A percentile compares a stretch with the other conserved stretches of the same genome.
These are phyloP conservation scores for Archocentrus centrarchus DNA, from an alignment of 2,113 vertebrate species.

Conservation along the genomic window DNA sequence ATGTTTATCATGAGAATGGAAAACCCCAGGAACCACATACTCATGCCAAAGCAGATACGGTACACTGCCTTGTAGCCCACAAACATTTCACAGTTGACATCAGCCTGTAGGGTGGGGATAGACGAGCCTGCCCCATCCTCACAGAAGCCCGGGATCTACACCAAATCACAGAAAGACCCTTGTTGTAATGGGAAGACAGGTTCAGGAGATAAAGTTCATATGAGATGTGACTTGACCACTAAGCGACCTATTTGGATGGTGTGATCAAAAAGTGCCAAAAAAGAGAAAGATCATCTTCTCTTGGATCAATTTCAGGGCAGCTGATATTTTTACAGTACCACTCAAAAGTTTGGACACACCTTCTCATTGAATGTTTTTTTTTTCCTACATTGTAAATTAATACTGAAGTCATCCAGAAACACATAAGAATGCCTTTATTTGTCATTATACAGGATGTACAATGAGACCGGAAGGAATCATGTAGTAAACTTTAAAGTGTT, in stretches of 20 bases:
- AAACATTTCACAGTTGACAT: slow-evolving; percentile 87
- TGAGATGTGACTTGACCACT: not conserved
- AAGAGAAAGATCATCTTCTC: not conserved
- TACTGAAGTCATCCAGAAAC: no score
- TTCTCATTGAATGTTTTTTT: no score
- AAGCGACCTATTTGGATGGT: no score
- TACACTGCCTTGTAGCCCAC: slow-evolving; percentile 95
- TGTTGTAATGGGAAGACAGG: not conserved
- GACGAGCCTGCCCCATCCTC: slow-evolving; percentile 81
- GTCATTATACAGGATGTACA: no score
- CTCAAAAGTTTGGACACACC: no score
- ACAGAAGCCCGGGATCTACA: slow-evolving; percentile 94
- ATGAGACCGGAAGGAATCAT: no score
- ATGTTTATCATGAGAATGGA: slow-evolving; percentile 87
- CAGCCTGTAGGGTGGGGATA: slow-evolving; percentile 64
- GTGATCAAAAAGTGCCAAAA: not conserved
- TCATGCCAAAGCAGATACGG: slow-evolving; percentile 91
- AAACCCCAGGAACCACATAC: slow-evolving; percentile 88
- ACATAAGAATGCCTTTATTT: no score
- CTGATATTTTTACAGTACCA: not conserved
- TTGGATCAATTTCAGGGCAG: no score
- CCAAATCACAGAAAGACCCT: slow-evolving; percentile 17
- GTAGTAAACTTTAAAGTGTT: no score
- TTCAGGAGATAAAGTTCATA: not conserved
- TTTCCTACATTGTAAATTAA: no score